These are phyloP conservation scores for Caenorhabditis sp. DNA, from an alignment of 2,888 invertebrate genomes.

Conservation along the genomic window DNA sequence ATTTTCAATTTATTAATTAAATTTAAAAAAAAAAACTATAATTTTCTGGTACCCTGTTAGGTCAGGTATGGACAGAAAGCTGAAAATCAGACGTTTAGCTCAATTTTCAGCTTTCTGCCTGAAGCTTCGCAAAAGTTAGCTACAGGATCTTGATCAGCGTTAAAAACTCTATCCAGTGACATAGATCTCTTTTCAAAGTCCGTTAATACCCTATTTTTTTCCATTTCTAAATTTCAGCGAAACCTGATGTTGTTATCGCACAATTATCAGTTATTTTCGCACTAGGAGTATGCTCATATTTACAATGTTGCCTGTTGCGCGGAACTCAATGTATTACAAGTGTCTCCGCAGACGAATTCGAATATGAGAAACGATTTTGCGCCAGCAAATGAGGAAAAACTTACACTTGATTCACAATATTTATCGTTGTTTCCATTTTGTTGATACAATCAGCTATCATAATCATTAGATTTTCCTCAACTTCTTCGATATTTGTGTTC, in stretches of 20 bases:
- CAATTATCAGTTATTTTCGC: constrained; percentile 24
- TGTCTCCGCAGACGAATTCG: constrained; percentile 19
- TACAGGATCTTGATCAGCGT: too few relatives aligned
- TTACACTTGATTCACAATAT: constrained; percentile 11
- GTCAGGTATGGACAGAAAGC: too few relatives aligned
- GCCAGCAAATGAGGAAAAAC: not conserved
- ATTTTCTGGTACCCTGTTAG: too few relatives aligned
- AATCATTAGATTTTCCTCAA: constrained; percentile 30
- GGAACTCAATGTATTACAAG: constrained; percentile 22
- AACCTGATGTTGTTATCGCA: constrained; percentile 14
- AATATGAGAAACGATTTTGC: constrained; percentile 27
- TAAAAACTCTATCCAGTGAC: too few relatives aligned
- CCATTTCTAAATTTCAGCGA: too few relatives aligned
- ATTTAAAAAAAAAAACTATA: too few relatives aligned
- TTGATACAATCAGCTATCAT: constrained; percentile 41
- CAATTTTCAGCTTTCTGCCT: too few relatives aligned
- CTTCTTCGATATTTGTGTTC: not conserved
- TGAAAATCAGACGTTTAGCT: too few relatives aligned
- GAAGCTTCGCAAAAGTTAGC: too few relatives aligned
- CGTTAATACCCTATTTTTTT: too few relatives aligned
- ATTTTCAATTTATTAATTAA: too few relatives aligned
- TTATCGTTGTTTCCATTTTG: constrained; percentile 14
- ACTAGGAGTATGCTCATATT: constrained; percentile 18
- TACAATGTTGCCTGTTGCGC: constrained; percentile 16
- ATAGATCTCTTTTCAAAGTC: too few relatives aligned